Evolutionary conservation across 1,140 invertebrate genomes (phyloP), one percentile per base, ranked within the genome.

Genomic region (Drosophila ironensis): DNA sequence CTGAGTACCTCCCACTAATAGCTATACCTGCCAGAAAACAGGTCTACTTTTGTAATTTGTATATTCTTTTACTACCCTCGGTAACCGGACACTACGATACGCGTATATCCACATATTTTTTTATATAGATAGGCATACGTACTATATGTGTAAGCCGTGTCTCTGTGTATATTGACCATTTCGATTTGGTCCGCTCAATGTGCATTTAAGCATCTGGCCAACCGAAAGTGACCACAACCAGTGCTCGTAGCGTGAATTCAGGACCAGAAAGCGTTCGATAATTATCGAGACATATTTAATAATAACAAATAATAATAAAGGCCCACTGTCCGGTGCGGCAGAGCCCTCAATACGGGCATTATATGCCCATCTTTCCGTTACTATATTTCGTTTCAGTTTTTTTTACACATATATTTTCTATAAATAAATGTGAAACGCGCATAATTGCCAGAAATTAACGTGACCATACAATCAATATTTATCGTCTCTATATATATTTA

Each of bases 381-480:
- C 27, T 41, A 20, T 11, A 2, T 30, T 42, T 42, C 30, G 14
- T 17, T 37, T 7, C 14, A 2, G 27, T 42, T 42, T 40, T 37
- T 17, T 37, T 7, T 37, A 1, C 11, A 1, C 1, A n/a, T 30
- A 11, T 11, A 30, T 30, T 12, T 19, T 30, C 14, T 17, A 25
- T 59, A 59, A 37, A 69, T 57, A 68, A 44, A 70, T 75, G 51
- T 66, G 60, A 67, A 76, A 40, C 35, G 72, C 41, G 66, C 80
- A 84, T 82, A 82, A 82, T 82, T 82, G 77, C 78, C 68, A 84
- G 69, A 82, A 82, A 82, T 82, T 82, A 82, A 77, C 69, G 69
- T 77, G 48, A 47, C 63, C 77, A 35, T 73, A 77, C 63, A 77
- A 84, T 82, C 72, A 84, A 82, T 82, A 82, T 82, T 82, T 82